phyloP scores from a whole-genome alignment of 2,113 vertebrate genomes.

The Irena cyanogastra region DNA sequence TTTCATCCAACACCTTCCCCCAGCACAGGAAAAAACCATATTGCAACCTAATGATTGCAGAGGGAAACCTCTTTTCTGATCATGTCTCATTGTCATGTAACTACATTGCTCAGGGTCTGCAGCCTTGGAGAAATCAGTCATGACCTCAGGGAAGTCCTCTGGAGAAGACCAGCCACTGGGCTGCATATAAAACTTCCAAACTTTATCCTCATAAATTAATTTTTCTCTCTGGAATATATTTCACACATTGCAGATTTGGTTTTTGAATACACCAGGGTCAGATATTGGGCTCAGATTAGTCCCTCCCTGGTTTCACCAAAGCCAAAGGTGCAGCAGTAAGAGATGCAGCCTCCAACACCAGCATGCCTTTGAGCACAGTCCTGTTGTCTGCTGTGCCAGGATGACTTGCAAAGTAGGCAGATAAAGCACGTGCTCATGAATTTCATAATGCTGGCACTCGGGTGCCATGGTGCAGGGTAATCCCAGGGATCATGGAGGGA shows the following conservation, averaged over 20 bases:
- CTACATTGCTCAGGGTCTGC: neutral
- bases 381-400: neutral
- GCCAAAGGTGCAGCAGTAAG: neutral
- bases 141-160: neutral
- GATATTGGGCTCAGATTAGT: neutral
- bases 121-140: neutral
- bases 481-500: neutral
- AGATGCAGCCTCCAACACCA: neutral
- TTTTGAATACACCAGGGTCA: neutral
- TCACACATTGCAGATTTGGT: neutral
- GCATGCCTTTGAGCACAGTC: neutral
- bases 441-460: neutral
- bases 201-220: neutral
- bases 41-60: rapidly evolving
- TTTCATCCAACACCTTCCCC: neutral
- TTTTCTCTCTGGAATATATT: neutral
- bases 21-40: rapidly evolving
- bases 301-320: neutral
- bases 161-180: neutral
- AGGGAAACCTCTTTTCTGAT: neutral
- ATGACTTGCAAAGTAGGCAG: neutral
- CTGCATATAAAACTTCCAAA: neutral
- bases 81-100: rapidly evolving
- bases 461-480: neutral
- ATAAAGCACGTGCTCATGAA: neutral